A percentile compares a stretch with the other conserved stretches of the same genome.
phyloP scores from a whole-genome alignment of 2,888 invertebrate genomes.

The Stenchaetothrips biformis region DNA sequence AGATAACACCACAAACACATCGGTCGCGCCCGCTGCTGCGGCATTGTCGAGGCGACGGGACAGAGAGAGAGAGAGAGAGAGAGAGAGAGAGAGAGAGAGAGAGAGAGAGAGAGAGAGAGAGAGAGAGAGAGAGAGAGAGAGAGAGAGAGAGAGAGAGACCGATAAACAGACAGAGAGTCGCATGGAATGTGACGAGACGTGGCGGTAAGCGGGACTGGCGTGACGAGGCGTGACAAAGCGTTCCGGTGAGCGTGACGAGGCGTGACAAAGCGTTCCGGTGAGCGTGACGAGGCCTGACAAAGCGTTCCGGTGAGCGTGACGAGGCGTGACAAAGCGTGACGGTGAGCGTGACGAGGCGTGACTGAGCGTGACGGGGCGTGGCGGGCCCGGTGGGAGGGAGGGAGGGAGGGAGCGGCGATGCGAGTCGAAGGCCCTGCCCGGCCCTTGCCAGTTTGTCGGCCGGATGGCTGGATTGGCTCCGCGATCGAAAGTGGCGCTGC shows the following conservation, averaged over 20 bases:
- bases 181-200: background rate
- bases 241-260: background rate
- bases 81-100: background rate
- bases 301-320: background rate
- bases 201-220: background rate
- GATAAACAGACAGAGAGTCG: background rate
- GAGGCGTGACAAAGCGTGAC: background rate
- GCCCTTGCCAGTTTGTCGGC: too few relatives aligned
- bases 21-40: background rate
- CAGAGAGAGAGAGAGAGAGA: too few relatives aligned
- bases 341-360: too few relatives aligned
- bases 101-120: slow-evolving; percentile 17
- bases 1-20: background rate
- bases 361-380: too few relatives aligned
- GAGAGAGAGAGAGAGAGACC: background rate
- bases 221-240: background rate
- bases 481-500: too few relatives aligned
- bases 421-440: too few relatives aligned
- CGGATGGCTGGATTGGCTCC: too few relatives aligned
- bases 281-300: background rate
- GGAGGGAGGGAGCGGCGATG: too few relatives aligned
- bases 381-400: too few relatives aligned
- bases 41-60: background rate
- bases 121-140: slow-evolving; percentile 10
- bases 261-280: background rate